Base-by-base conservation (phyloP, 2,888 invertebrate genomes). In the Trisateles emortualis region DNA sequence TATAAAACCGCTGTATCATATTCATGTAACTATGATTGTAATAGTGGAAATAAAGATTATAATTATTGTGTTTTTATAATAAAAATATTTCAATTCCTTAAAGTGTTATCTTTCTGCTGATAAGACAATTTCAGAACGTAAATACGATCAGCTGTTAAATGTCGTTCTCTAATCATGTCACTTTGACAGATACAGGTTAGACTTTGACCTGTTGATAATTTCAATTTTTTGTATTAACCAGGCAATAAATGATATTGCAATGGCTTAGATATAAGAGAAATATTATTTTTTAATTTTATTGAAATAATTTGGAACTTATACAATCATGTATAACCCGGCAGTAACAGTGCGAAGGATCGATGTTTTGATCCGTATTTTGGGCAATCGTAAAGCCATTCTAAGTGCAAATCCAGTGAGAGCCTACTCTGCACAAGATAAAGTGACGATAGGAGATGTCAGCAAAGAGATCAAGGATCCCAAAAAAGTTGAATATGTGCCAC, bases 401-500 rank as follows among this genome's bases (percentile, higher is more conserved):
- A 62, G 74, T 3, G 77, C 83, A n/a, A 92, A 93, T 72, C 68
- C 71, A 63, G 86, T 93, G 8, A 81, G 92, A 65, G 87, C 86
- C 4, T 92, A 87, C 68, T 86, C 93, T 40, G 90, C 89, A 58
- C 85, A 90, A 52, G 93, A 93, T 67, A 94, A 91, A 82, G 95
- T 97, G 40, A 95, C 95, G 30, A 96, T 97, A 69, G 97, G 96
- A 66, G 95, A 96, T 87, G 94, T 97, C 62, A 94, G 94, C 29
- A 96, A 96, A 82, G 92, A 93, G 32, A 74, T 93, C 9, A 75
- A 76, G 52, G 77, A 85, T 39, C 95, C 97, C 0, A 94, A 94
- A 72, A 94, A 95, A 79, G 94, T 95, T 1, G 96, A 98, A 92
- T 95, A 96, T 81, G 97, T 99, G n/a, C 98, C 99, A 6, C 90